These are phyloP conservation scores for Bombylius discolor DNA, from an alignment of 2,888 invertebrate genomes.

Conservation along the genomic window DNA sequence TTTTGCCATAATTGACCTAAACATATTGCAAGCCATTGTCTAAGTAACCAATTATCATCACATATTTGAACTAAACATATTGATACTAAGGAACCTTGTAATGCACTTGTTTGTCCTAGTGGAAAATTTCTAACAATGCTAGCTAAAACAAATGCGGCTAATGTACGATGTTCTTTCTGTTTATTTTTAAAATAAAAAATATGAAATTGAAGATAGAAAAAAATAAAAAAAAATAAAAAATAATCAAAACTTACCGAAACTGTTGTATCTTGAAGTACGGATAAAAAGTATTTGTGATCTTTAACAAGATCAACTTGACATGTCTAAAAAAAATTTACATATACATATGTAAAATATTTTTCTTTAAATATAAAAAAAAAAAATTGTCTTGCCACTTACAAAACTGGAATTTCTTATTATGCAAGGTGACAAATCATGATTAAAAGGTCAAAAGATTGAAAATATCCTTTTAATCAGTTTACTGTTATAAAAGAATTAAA, in stretches of 20 bases:
- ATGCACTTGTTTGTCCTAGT: constrained; percentile 79
- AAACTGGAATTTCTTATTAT: no score
- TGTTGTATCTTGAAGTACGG: constrained; percentile 74
- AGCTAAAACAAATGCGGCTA: constrained; percentile 90
- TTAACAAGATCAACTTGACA: constrained; percentile 92
- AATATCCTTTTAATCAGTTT: not conserved
- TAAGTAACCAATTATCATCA: constrained; percentile 51
- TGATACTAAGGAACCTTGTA: constrained; percentile 80
- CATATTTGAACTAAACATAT: constrained; percentile 82
- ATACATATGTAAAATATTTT: not conserved
- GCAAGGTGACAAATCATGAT: no score
- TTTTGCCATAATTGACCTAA: constrained; percentile 84
- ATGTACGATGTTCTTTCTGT: constrained; percentile 71
- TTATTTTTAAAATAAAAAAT: not conserved
- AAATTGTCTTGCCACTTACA: not conserved
- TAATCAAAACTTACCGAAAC: constrained; percentile 54
- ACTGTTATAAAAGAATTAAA: not conserved
- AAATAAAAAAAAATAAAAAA: not conserved
- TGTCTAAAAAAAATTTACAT: constrained; percentile 44
- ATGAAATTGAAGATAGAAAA: not conserved
- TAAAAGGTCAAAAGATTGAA: no score
- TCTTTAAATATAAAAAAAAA: not conserved
- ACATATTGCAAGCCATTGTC: constrained; percentile 86
- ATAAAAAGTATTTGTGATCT: constrained; percentile 90
- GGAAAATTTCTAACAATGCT: constrained; percentile 83